Evolutionary conservation across 2,113 vertebrate genomes (phyloP).

Genomic region (Phrynosoma platyrhinos): DNA sequence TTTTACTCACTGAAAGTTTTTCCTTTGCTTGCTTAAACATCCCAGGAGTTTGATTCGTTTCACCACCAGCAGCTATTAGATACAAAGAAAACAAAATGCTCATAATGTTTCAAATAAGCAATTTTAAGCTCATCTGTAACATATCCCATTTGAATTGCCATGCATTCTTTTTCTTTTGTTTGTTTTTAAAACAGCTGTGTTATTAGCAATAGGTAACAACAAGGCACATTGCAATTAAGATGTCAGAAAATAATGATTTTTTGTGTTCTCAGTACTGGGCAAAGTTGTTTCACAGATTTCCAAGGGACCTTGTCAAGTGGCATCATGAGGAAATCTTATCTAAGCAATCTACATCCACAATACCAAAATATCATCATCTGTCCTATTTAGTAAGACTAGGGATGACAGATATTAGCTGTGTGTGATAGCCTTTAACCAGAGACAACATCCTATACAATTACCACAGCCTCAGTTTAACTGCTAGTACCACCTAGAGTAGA

Average conservation of each 20-base stretch:
- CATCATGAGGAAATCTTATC: neutral
- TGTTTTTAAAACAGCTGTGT: neutral
- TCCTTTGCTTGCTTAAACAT: conserved; percentile 92
- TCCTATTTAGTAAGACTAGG: neutral
- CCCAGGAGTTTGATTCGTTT: conserved; percentile 88
- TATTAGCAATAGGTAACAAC: neutral
- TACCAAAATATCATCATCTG: neutral
- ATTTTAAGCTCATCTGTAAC: conserved; percentile 48
- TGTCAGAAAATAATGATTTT: neutral
- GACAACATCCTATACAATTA: too few relatives aligned
- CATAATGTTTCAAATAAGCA: conserved; percentile 59
- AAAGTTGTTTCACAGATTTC: neutral
- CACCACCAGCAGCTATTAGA: conserved; percentile 82
- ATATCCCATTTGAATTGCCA: conserved; percentile 38
- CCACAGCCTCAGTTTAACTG: too few relatives aligned
- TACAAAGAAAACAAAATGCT: conserved; percentile 45
- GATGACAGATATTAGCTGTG: too few relatives aligned
- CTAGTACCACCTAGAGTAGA: too few relatives aligned
- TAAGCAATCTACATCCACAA: neutral
- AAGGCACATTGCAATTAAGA: neutral
- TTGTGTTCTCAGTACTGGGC: conserved; percentile 2
- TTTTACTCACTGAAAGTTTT: conserved; percentile 90
- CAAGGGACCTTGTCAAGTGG: conserved; percentile 8
- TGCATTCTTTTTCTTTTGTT: conserved; percentile 38
- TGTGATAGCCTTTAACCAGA: neutral